Evolutionary conservation across 2,113 vertebrate genomes (phyloP).

Genomic region (Arvicanthis niloticus): DNA sequence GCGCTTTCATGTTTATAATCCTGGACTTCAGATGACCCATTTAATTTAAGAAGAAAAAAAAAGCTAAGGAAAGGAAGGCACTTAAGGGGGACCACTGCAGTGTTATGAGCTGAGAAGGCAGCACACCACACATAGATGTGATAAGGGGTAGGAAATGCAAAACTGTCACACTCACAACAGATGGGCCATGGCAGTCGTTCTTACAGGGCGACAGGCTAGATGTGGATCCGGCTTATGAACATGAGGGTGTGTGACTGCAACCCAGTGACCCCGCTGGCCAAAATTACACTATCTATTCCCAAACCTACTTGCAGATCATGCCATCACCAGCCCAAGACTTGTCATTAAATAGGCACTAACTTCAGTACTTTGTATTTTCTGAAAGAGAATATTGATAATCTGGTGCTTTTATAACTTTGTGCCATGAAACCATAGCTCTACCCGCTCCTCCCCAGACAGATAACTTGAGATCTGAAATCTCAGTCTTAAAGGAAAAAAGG

Average conservation of each 20-base stretch:
- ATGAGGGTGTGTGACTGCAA: neutral
- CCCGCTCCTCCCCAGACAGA: slow-evolving; percentile 32
- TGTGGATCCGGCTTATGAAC: neutral
- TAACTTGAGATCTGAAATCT: slow-evolving; percentile 42
- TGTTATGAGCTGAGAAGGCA: neutral
- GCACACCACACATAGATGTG: rapidly evolving
- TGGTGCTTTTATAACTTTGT: neutral
- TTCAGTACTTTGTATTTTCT: neutral
- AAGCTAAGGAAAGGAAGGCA: neutral
- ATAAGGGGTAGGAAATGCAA: neutral
- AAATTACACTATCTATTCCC: slow-evolving; percentile 50
- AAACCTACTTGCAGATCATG: neutral
- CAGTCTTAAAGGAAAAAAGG: neutral
- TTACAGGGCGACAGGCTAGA: neutral
- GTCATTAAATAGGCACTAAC: neutral
- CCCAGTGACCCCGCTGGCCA: slow-evolving; percentile 14
- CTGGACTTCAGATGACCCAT: slow-evolving; percentile 62
- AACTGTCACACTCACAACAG: neutral
- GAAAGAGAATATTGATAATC: slow-evolving; percentile 5
- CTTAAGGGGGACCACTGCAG: neutral
- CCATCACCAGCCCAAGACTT: neutral
- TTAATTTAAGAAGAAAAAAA: slow-evolving; percentile 46
- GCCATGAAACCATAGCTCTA: slow-evolving; percentile 46
- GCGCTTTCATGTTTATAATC: neutral
- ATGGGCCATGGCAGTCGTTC: neutral